Conservation (phyloP, 2,113 vertebrate species). For the Ranitomeya variabilis region DNA sequence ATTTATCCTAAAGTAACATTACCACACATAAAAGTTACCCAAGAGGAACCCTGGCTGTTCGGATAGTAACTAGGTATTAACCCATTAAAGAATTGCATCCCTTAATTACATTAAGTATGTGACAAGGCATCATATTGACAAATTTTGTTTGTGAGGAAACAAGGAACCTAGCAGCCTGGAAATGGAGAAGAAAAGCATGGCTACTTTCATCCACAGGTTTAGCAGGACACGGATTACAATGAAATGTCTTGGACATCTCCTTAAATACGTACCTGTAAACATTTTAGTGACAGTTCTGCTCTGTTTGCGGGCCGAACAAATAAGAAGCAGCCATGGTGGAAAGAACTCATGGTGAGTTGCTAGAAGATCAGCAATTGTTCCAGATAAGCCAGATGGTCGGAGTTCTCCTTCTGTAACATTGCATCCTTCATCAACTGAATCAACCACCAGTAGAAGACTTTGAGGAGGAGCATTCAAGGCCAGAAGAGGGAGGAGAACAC, state of each 20-base stretch:
- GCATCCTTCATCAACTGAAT: conserved; percentile 92
- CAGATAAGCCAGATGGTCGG: conserved; percentile 76
- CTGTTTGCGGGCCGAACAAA: conserved; percentile 93
- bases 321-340: conserved; percentile 92
- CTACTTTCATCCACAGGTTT: background rate
- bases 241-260: background rate
- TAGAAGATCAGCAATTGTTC: conserved; percentile 91
- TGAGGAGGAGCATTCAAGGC: conserved; percentile 86
- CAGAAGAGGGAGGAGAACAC: conserved; percentile 88
- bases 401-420: conserved; percentile 81
- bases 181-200: background rate
- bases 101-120: too few relatives aligned
- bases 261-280: conserved; percentile 86
- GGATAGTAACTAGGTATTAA: background rate
- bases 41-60: background rate
- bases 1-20: background rate
- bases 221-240: too few relatives aligned
- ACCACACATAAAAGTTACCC: background rate
- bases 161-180: background rate
- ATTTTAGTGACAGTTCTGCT: conserved; percentile 96
- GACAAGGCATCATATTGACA: background rate
- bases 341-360: conserved; percentile 93
- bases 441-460: conserved; percentile 88
- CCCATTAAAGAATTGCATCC: background rate
- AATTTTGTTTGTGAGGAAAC: background rate